These are phyloP conservation scores for Rotaria sp. DNA, from an alignment of 2,888 invertebrate species.

Conservation along the genomic window DNA sequence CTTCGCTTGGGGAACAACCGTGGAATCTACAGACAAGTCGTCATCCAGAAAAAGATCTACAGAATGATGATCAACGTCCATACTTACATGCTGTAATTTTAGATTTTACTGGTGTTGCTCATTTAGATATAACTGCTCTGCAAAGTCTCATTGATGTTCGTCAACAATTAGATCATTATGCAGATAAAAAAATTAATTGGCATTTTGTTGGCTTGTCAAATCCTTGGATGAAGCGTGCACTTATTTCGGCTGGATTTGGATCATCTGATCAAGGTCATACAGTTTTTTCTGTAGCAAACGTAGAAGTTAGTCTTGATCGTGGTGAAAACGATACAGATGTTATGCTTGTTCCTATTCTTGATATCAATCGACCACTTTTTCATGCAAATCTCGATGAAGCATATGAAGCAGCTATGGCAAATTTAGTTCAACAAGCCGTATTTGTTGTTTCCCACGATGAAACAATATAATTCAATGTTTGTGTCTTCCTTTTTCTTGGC, in stretches of 20 bases:
- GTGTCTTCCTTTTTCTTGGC: no score
- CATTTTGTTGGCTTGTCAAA: background rate
- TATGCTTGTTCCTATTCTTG: background rate
- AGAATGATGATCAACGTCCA: background rate
- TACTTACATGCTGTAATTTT: background rate
- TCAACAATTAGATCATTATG: background rate
- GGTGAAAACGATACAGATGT: background rate
- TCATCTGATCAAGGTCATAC: background rate
- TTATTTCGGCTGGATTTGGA: background rate
- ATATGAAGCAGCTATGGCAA: background rate
- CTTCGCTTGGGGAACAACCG: background rate
- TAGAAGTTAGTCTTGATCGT: background rate
- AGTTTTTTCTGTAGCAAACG: background rate
- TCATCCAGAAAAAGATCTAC: background rate
- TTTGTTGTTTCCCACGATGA: no score
- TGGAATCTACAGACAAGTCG: conserved; percentile 1
- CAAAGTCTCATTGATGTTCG: conserved; percentile 7
- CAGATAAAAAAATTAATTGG: background rate
- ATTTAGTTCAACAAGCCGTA: background rate
- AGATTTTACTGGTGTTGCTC: background rate
- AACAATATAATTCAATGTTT: no score
- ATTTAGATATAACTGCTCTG: background rate
- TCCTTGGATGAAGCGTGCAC: background rate
- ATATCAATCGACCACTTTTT: background rate
- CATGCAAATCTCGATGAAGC: conserved; percentile 19